These are phyloP conservation scores for Campoplex capitator DNA, from an alignment of 2,888 invertebrate species.

Conservation along the genomic window DNA sequence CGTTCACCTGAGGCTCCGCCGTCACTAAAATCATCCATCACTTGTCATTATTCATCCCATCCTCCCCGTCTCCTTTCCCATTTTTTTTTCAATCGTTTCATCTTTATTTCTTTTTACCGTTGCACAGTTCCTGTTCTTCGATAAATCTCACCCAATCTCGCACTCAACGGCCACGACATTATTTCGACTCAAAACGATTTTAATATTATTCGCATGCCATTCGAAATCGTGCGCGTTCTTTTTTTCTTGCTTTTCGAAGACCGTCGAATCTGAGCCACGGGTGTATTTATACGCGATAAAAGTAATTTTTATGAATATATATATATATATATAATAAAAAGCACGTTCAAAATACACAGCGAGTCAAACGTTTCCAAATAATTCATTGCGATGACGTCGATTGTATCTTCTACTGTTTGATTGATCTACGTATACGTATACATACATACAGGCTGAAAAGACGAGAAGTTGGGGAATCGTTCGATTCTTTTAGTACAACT, in stretches of 20 bases:
- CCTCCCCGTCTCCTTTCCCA: slow-evolving; percentile 15
- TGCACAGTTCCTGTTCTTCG: not conserved
- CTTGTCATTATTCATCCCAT: slow-evolving; percentile 76
- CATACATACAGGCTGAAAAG: slow-evolving; percentile 36
- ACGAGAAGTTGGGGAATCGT: slow-evolving; percentile 9
- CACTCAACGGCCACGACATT: slow-evolving; percentile 48
- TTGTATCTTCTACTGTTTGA: slow-evolving; percentile 31
- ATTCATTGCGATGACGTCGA: slow-evolving; percentile 13
- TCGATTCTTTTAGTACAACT: not conserved
- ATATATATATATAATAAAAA: slow-evolving; percentile 23
- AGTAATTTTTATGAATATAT: not conserved
- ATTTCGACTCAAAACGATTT: not conserved
- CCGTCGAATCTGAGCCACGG: slow-evolving; percentile 70
- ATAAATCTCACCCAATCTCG: slow-evolving; percentile 59
- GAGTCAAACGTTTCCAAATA: slow-evolving; percentile 27
- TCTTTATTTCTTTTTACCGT: not conserved
- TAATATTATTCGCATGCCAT: slow-evolving; percentile 54
- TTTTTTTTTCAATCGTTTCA: not conserved
- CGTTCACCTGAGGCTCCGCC: slow-evolving; percentile 82
- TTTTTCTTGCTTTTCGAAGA: not conserved
- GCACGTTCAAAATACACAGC: slow-evolving; percentile 54
- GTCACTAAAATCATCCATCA: slow-evolving; percentile 81
- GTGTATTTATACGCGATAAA: not conserved
- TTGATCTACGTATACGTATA: slow-evolving; percentile 38
- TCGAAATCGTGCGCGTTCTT: slow-evolving; percentile 65